Evolutionary conservation across 2,113 vertebrate species (phyloP).

Genomic region (Pseudonaja textilis): DNA sequence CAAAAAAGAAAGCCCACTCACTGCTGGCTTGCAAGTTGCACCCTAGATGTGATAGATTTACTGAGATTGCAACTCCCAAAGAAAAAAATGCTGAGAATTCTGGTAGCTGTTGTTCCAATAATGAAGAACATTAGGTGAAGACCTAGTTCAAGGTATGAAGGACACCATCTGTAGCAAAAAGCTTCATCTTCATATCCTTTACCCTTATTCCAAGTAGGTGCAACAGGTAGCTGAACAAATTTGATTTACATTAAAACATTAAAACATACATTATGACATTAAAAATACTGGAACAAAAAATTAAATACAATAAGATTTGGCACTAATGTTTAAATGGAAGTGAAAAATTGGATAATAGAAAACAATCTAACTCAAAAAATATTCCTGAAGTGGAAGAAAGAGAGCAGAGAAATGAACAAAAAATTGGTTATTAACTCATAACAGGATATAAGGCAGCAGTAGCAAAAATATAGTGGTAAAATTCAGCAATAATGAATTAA

Average conservation of each 20-base stretch:
- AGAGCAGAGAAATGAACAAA: background rate
- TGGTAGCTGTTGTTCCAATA: too few species aligned
- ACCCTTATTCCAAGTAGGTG: background rate
- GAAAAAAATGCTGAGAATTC: too few species aligned
- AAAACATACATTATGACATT: background rate
- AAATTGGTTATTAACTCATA: background rate
- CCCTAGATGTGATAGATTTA: too few species aligned
- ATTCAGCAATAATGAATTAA: background rate
- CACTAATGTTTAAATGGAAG: background rate
- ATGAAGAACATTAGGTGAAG: too few species aligned
- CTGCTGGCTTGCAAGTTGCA: too few species aligned
- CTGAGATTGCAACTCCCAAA: too few species aligned
- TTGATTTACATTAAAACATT: too few species aligned
- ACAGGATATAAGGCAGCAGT: background rate
- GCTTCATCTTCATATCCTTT: too few species aligned
- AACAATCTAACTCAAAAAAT: background rate
- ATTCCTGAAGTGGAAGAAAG: background rate
- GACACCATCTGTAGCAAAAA: too few species aligned
- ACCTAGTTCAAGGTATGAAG: too few species aligned
- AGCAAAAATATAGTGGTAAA: background rate
- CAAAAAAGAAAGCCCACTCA: too few species aligned
- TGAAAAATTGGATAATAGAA: background rate
- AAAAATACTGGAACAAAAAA: background rate
- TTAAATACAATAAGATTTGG: background rate
- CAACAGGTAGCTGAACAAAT: fast-evolving